Evolutionary conservation across 2,797 vertebrate species (phyloP), one percentile per base, ranked within the genome.

Genomic region (Hipposideros larvatus): DNA sequence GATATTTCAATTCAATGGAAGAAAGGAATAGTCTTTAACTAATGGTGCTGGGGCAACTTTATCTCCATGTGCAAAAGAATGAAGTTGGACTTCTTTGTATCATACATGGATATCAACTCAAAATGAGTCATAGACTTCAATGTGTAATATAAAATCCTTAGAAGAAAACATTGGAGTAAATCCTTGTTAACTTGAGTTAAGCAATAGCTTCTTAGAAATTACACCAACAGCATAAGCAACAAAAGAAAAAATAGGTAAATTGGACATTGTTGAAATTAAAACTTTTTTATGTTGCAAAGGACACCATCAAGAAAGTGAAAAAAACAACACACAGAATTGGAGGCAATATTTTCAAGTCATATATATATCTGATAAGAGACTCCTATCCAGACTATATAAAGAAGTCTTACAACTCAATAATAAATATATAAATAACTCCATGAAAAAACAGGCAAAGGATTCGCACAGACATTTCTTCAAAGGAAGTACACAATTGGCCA

Each of bases 361-460:
- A 57, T 59, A 57, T 59, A 51, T 43, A 95, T 59, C 26, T 79
- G 46, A 77, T 68, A 87, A 59, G 21, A 5, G 41, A 80, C 37
- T 66, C 21, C 18, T 63, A 37, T 22, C 41, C 26, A 65, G 26
- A 80, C 61, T 87, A 59, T 48, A 66, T n/a, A 66, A 91, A 87
- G 26, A 80, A 87, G n/a, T 74, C 48, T 15, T 74, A 82, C 15
- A 74, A 87, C 24, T 87, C 71, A 77, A 63, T 31, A 90, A 79
- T 66, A 22, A 86, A 96, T 92, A 73, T 3, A 61, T 31, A 92
- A 65, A 80, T 37, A 55, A 85, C n/a, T 71, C 34, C 74, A 79
- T 11, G 85, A 55, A 51, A 70, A 95, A 97, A 85, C 22, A 85
- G 26, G 31, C 51, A 89, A 89, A 88, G 5, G n/a, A 95, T 79